Percentiles rank a stretch among this genome's conserved stretches.
Conservation (phyloP, 2,797 vertebrate species). For the Sebastes steindachneri region DNA sequence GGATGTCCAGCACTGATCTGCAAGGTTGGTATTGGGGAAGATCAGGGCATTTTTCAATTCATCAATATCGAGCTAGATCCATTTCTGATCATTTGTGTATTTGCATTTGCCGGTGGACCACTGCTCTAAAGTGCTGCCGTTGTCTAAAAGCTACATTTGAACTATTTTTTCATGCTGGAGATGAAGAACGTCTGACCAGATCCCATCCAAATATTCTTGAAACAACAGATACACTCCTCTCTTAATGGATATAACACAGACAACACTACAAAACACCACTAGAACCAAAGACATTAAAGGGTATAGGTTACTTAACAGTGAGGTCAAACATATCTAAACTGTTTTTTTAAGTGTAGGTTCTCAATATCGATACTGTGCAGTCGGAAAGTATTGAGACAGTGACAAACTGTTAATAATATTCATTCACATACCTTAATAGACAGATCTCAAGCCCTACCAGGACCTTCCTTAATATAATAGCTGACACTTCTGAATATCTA, state of each 20-base stretch:
- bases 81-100: background rate
- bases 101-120: background rate
- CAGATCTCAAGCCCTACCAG: no score
- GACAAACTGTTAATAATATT: background rate
- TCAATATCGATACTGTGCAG: background rate
- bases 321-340: background rate
- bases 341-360: background rate
- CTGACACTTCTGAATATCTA: no score
- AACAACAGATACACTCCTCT: background rate
- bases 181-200: background rate
- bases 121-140: background rate
- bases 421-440: no score
- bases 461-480: no score
- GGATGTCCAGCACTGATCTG: background rate
- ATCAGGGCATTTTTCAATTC: background rate
- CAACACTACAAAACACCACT: background rate
- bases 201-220: background rate
- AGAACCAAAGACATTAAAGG: background rate
- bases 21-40: background rate
- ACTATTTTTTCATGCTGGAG: background rate
- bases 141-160: background rate
- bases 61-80: background rate
- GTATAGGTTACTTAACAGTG: background rate
- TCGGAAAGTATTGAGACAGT: no score
- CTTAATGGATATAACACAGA: background rate